Base-by-base conservation (phyloP, 2,797 vertebrate species). In the Esox masquinongy region DNA sequence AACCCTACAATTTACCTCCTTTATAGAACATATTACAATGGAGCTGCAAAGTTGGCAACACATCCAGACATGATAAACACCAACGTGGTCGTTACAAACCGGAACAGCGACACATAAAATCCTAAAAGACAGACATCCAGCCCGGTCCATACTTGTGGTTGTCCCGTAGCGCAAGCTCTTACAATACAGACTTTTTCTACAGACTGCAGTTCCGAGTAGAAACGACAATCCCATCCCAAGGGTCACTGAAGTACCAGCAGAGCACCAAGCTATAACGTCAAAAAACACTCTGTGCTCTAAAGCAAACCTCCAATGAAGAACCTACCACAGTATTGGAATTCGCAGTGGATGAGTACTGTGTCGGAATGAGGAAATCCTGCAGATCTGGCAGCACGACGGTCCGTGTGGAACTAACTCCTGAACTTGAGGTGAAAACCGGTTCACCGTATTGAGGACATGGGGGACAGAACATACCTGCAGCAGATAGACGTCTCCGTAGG, bases 401-500 rank as follows among this genome's bases (percentile, higher is more conserved):
- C 56, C 11, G n/a, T 22, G 56, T 59, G 8, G 7, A 59, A 59
- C 19, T 22, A 3, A 9, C 53, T 59, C 17, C 24, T 5, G 31
- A 31, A 15, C 5, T 31, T 67, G 8, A 67, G 14, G 63, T 29
- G 29, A 36, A 9, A 12, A 14, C 26, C 16, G 26, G 29, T 16
- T 24, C 39, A 9, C 5, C 9, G 2, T 43, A 70, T 5, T 22
- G 50, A 26, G 8, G 24, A 39, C 47, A 31, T 67, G n/a, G 51
- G 24, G 70, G 47, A 12, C 9, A 1, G 2, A 22, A 22, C 74
- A 50, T 87, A 98, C 97, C 97, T 99, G 97, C 88, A 99, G 95
- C 56, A 97, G 89, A 90, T 96, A 95, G 81, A 97, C 96, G 22
- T 98, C 96, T 74, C 96, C 97, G 5, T 95, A 94, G 26, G 95